A percentile compares a stretch with the other conserved stretches of the same genome.
Conservation (phyloP, 2,113 vertebrate species). For the Mixornis gularis region DNA sequence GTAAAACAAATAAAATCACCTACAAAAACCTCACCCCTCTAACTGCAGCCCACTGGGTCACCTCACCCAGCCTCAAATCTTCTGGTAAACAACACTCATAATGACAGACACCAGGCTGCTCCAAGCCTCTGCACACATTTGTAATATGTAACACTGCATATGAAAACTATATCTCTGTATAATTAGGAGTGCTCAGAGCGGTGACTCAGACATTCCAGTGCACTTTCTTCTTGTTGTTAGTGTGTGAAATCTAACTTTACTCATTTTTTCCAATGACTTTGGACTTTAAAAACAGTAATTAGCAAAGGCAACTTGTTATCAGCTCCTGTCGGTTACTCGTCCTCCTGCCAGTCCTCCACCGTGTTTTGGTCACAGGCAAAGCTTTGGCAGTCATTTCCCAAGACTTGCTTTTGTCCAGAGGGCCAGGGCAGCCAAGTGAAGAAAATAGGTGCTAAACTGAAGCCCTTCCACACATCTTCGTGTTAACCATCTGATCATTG, state of each 20-base stretch:
- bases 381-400: background rate
- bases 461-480: background rate
- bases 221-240: conserved; percentile 54
- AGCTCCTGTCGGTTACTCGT: background rate
- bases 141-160: background rate
- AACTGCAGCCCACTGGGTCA: background rate
- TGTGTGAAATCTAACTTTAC: conserved; percentile 59
- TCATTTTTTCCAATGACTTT: conserved; percentile 74
- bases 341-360: background rate
- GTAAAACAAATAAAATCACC: background rate
- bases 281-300: conserved; percentile 73
- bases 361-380: background rate
- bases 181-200: conserved; percentile 54
- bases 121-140: background rate
- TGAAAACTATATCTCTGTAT: background rate
- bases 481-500: background rate
- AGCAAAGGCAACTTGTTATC: conserved; percentile 61
- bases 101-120: background rate
- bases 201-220: conserved; percentile 76
- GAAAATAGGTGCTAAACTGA: background rate
- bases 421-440: background rate
- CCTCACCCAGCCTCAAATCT: background rate
- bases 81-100: background rate
- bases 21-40: background rate
- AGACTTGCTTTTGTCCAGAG: background rate